Base-by-base conservation (phyloP, 2,113 vertebrate genomes). In the Sapajus apella region DNA sequence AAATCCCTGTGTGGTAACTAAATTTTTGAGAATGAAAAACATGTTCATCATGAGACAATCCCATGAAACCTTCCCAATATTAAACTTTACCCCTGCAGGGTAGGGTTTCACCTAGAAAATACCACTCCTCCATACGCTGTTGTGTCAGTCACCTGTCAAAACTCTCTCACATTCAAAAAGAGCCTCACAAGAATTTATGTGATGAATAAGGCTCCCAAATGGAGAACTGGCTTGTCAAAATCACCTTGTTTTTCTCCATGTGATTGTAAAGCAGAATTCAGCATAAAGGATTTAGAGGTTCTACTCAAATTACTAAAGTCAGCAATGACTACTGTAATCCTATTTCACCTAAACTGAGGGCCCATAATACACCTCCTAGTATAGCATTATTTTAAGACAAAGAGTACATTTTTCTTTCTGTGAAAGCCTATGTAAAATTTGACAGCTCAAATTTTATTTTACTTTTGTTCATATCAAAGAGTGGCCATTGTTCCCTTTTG, bases 201-300 rank as follows among this genome's bases (percentile, higher is more conserved):
- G 58, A 90, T 70, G 56, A 93, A 84, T 81, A 90, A 86, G 50
- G 12, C 45, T 96, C 85, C 79, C 86, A 92, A 87, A 82, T 64
- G 43, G 40, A 90, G 27, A 87, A 84, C 30, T 16, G 12, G 68
- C 55, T 95, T 96, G 75, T 96, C 72, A 96, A 89, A 97, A 91
- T 87, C 58, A 76, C 40, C 73, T 90, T 90, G 68, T 47, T 95
- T 85, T 93, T 50, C 43, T 90, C 27, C 52, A 35, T 21, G 64
- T 79, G 47, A 91, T 85, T 95, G 91, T 25, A 79, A 93, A 93
- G 68, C 64, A 58, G 45, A 82, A 30, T 66, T 88, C 27, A 45
- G 47, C 37, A 52, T 58, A 66, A 76, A 91, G 90, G 81, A 75
- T 82, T 40, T 87, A n/a, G n/a, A 93, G 21, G 18, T 40, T 79